Percentiles rank a stretch among this genome's conserved stretches.
phyloP scores from a whole-genome alignment of 2,797 vertebrate species.

The Chiloscyllium punctatum region DNA sequence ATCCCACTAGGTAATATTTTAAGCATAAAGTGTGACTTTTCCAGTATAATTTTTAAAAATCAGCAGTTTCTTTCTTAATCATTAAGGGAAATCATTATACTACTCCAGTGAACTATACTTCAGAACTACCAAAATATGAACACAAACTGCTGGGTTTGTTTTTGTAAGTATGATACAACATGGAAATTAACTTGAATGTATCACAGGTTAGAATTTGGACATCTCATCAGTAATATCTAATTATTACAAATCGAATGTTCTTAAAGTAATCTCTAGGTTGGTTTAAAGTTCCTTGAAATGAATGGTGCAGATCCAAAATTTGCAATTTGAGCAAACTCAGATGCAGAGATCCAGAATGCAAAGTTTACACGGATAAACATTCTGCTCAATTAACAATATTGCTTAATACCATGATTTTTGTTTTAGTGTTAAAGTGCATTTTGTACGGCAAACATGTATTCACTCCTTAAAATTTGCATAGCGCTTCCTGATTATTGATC shows the following conservation, averaged over 20 bases:
- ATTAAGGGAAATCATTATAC: background rate
- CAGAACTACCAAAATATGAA: background rate
- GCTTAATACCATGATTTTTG: background rate
- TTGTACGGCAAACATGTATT: background rate
- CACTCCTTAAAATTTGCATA: background rate
- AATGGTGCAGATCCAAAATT: background rate
- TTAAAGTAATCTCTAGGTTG: background rate
- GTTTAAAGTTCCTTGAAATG: background rate
- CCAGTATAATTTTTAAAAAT: background rate
- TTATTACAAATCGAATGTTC: background rate
- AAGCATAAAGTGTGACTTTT: background rate
- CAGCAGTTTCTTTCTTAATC: background rate
- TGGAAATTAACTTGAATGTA: background rate
- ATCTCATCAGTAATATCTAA: background rate
- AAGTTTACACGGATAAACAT: background rate
- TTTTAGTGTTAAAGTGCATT: background rate
- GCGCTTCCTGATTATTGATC: background rate
- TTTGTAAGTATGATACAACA: background rate
- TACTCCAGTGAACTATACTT: background rate
- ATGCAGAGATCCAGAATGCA: background rate
- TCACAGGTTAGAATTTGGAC: background rate
- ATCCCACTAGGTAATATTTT: background rate
- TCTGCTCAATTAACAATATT: background rate
- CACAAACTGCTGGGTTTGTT: background rate
- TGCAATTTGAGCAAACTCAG: background rate